Percentiles rank a stretch among this genome's conserved stretches.
Evolutionary conservation across 2,888 invertebrate species (phyloP).

Genomic region (Meiosimyza decipiens): DNA sequence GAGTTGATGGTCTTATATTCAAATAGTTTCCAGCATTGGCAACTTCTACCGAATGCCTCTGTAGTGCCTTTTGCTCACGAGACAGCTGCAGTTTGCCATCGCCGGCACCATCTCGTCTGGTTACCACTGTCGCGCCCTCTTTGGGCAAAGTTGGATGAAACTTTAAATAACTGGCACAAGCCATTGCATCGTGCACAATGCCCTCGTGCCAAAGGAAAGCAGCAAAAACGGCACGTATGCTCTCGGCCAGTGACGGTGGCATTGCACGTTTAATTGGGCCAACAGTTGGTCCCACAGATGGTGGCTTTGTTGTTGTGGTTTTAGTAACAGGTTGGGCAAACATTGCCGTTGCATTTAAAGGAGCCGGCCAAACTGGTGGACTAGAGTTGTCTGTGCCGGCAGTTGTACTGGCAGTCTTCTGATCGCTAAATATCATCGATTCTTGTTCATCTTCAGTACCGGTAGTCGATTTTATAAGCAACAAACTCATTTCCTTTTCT

Average conservation of each 20-base stretch:
- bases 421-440: constrained; percentile 46
- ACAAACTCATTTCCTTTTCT: constrained; percentile 59
- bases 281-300: constrained; percentile 43
- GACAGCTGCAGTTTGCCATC: constrained; percentile 59
- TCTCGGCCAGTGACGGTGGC: constrained; percentile 92
- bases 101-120: constrained; percentile 68
- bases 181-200: constrained; percentile 97
- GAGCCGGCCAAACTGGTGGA: constrained; percentile 52
- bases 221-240: constrained; percentile 93
- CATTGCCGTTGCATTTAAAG: constrained; percentile 31
- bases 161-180: constrained; percentile 95
- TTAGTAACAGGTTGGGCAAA: neutral
- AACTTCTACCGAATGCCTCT: constrained; percentile 91
- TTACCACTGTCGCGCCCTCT: constrained; percentile 80
- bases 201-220: constrained; percentile 98
- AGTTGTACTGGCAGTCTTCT: constrained; percentile 48
- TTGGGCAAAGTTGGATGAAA: constrained; percentile 90
- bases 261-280: constrained; percentile 80
- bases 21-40: constrained; percentile 78
- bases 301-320: constrained; percentile 2
- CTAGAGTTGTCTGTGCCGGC: constrained; percentile 57
- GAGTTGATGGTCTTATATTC: constrained; percentile 81
- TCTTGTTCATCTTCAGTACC: constrained; percentile 45
- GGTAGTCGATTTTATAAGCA: constrained; percentile 55
- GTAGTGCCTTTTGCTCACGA: constrained; percentile 74